Base-by-base conservation (phyloP, 2,113 vertebrate species). In the Nymphicus hollandicus region DNA sequence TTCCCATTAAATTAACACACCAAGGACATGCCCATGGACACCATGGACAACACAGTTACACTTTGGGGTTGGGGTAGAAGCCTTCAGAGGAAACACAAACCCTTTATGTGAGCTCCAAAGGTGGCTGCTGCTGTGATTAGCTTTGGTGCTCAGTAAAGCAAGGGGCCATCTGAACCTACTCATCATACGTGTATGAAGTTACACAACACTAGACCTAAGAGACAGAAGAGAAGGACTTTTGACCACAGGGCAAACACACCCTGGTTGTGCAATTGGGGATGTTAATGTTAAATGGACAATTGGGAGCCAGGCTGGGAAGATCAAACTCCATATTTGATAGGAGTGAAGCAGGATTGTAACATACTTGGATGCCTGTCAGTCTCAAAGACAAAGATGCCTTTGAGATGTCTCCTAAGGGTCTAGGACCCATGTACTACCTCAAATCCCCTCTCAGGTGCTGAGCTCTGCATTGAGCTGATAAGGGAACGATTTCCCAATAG, bases 11-110 rank as follows among this genome's bases (percentile, higher is more conserved):
- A 89, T 46, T 46, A 60, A 29, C 16, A 23, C 23, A 24, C 15
- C 33, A 58, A 23, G 33, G 20, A 35, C 56, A 23, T 58, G 33
- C n/a, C 56, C 56, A 58, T 24, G 56, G 31, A n/a, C 55, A 56
- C 33, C 20, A n/a, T 23, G 33, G 15, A 7, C 12, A 5, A 3
- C 2, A 1, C 1, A 10, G 6, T n/a, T 10, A 2, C n/a, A 27
- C 3, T 37, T 25, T 8, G 37, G 20, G 19, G 13, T 53, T 11
- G 46, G n/a, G 24, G 31, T 23, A 4, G 11, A 47, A 31, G 8
- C 15, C 13, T 53, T n/a, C 3, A 17, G 63, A 43, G 7, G 4
- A 9, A 35, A 44, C 43, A 3, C 13, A 12, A 35, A 0, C 16
- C 23, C 16, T 76, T 64, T 25, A 4, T 13, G 12, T 29, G 50